phyloP scores from a whole-genome alignment of 2,888 invertebrate genomes.

The Euplagia quadripunctaria region DNA sequence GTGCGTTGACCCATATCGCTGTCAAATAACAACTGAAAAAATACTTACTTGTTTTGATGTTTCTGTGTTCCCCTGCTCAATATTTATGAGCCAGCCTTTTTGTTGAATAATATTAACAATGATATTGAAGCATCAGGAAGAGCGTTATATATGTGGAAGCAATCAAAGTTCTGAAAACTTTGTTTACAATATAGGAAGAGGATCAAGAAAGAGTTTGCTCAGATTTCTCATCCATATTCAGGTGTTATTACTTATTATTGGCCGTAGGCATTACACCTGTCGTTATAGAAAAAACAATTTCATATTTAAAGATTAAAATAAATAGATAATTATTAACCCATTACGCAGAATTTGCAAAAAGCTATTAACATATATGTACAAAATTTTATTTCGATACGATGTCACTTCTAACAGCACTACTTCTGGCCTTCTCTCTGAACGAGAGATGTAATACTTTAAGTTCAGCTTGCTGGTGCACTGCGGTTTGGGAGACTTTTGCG shows the following conservation, averaged over 20 bases:
- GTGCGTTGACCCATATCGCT: constrained; percentile 35
- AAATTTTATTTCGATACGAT: too few relatives aligned
- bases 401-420: too few relatives aligned
- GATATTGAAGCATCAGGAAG: neutral
- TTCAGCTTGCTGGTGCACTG: too few relatives aligned
- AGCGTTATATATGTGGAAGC: neutral
- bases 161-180: too few relatives aligned
- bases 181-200: too few relatives aligned
- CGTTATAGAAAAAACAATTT: neutral
- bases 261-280: neutral
- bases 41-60: neutral
- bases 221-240: neutral
- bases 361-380: too few relatives aligned
- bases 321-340: too few relatives aligned
- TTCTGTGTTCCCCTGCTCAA: constrained; percentile 2
- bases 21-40: constrained; percentile 35
- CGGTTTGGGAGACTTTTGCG: too few relatives aligned
- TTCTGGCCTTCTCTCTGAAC: too few relatives aligned
- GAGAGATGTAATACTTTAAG: too few relatives aligned
- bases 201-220: neutral
- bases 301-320: too few relatives aligned
- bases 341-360: too few relatives aligned
- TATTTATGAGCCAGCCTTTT: neutral
- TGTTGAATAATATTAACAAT: neutral
- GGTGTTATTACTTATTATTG: neutral